Evolutionary conservation across 2,888 invertebrate genomes (phyloP).

Genomic region (Trachelus tabidus): DNA sequence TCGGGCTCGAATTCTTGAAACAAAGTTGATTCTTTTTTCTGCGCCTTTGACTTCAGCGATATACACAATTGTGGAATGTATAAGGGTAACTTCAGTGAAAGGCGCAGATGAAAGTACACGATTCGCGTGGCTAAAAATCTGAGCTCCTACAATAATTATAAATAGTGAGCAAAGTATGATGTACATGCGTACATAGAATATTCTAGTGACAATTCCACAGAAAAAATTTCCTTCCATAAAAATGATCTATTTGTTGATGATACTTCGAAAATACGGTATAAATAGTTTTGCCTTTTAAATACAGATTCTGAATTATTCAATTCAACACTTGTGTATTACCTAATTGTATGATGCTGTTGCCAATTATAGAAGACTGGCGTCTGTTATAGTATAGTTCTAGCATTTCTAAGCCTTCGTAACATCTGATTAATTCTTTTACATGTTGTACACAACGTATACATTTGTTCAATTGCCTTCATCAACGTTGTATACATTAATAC

Average conservation of each 20-base stretch:
- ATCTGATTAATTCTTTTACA: not conserved
- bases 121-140: not conserved
- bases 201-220: not conserved
- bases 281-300: not conserved
- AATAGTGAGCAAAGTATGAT: constrained; percentile 33
- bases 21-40: not conserved
- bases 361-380: not conserved
- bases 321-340: not conserved
- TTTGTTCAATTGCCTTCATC: not conserved
- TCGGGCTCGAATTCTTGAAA: not conserved
- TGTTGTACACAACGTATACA: not conserved
- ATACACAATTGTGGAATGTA: not conserved
- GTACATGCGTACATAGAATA: constrained; percentile 12
- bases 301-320: not conserved
- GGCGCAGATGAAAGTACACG: not conserved
- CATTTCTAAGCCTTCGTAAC: not conserved
- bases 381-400: not conserved
- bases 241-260: not conserved
- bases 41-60: not conserved
- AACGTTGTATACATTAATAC: not conserved
- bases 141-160: constrained; percentile 17
- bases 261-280: too few species aligned
- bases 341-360: not conserved
- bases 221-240: not conserved
- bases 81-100: not conserved